Base-by-base conservation (phyloP, 1,140 invertebrate genomes). In the Lineus longissimus region DNA sequence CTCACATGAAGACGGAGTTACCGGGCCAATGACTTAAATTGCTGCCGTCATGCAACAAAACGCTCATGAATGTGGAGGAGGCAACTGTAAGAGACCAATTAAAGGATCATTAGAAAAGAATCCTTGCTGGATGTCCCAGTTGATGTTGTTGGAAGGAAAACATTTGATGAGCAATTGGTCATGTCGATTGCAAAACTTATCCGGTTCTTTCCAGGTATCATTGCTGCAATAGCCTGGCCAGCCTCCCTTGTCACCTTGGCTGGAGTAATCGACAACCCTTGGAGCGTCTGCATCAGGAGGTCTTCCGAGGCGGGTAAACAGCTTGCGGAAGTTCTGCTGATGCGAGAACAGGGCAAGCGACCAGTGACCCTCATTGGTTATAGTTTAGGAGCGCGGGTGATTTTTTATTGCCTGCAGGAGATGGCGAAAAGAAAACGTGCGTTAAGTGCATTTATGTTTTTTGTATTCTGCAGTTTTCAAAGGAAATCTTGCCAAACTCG, bases 281-380 rank as follows among this genome's bases (percentile, higher is more conserved):
- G 89, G 89, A 87, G 87, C 57, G 88, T 90, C 1, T 89, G 88
- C 74, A 85, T 87, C 62, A 75, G 87, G 58, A 75, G 89, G 54
- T 85, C 87, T 29, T 84, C 85, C 15, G 84, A 89, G 77, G 85
- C 74, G 29, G 89, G 89, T 0, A 85, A 87, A 73, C 86, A 88
- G 71, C 77, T 91, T 13, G 89, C 89, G 4, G 86, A 89, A 63
- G 86, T 89, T 29, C 75, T 90, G 4, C 71, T 89, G 1, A 78
- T 84, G 13, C 75, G 87, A 63, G 82, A 87, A 70, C 88, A 90
- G 75, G 88, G 89, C 15, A 84, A 87, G 70, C 76, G 89, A 31
- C 89, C 89, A 13, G 87, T 90, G 15, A 89, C 89, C 0, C 77
- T 91, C 57, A 86, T 90, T 68, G 89, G 89, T 1, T 90, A 87